Percentiles rank a stretch among this genome's conserved stretches.
These are phyloP conservation scores for Macropus fuliginosus DNA, from an alignment of 2,797 vertebrate species.

Conservation along the genomic window DNA sequence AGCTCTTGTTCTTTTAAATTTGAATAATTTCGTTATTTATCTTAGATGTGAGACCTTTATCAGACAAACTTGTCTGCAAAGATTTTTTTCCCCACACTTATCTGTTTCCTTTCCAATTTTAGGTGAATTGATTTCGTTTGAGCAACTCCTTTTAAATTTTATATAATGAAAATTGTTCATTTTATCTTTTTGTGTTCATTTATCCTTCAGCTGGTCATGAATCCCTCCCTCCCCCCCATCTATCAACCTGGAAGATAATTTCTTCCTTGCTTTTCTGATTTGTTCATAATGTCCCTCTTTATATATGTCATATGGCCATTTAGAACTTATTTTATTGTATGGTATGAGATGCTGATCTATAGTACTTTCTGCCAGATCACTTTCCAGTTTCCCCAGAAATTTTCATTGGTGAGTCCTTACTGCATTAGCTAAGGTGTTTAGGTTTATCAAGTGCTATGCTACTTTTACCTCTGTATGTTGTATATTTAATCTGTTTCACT, in stretches of 20 bases:
- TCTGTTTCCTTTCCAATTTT: not conserved
- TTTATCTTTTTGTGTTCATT: not conserved
- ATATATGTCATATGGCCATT: too few species aligned
- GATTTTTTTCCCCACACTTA: not conserved
- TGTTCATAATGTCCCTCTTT: too few species aligned
- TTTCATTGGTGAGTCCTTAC: too few species aligned
- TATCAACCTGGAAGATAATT: not conserved
- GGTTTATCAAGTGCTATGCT: not conserved
- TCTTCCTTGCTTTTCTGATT: too few species aligned
- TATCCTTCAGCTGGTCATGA: not conserved
- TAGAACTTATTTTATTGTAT: too few species aligned
- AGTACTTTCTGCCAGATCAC: too few species aligned
- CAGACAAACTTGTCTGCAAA: not conserved
- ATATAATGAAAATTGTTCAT: not conserved
- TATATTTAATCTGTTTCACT: not conserved
- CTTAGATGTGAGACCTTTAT: not conserved
- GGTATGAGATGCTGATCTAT: too few species aligned
- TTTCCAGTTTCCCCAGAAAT: too few species aligned
- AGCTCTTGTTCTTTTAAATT: not conserved
- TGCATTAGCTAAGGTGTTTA: too few species aligned
- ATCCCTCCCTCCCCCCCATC: not conserved
- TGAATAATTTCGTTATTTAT: not conserved
- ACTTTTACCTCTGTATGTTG: not conserved
- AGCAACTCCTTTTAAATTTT: constrained; percentile 6
- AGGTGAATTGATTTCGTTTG: constrained; percentile 12